phyloP scores from a whole-genome alignment of 2,888 invertebrate species.

The Bombyx huttoni region DNA sequence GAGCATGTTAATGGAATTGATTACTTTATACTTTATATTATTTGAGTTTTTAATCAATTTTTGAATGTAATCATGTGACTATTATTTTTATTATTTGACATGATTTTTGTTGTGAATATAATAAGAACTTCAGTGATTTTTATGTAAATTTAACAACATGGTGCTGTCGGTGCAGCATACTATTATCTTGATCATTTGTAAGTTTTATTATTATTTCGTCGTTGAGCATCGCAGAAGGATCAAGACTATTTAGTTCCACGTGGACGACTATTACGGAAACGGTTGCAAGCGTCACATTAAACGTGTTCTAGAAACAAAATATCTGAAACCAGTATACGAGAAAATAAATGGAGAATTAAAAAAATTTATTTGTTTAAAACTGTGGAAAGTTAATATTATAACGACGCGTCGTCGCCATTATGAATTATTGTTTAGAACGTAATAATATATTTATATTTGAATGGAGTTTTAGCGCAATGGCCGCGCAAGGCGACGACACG shows the following conservation, averaged over 20 bases:
- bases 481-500: conserved; percentile 53
- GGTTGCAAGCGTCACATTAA: conserved; percentile 52
- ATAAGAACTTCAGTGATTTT: conserved; percentile 10
- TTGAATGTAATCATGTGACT: conserved; percentile 4
- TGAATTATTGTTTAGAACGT: conserved; percentile 11
- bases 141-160: conserved; percentile 20
- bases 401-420: conserved; percentile 32
- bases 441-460: conserved; percentile 4
- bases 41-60: conserved; percentile 6
- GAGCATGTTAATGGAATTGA: conserved; percentile 25
- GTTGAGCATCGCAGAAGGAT: conserved; percentile 19
- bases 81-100: not conserved
- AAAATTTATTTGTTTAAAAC: conserved; percentile 38
- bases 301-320: conserved; percentile 67
- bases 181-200: conserved; percentile 36
- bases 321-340: conserved; percentile 72
- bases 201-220: conserved; percentile 23
- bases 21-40: conserved; percentile 6
- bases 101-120: conserved; percentile 1
- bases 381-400: conserved; percentile 37
- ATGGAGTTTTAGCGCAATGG: conserved; percentile 19
- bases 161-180: conserved; percentile 56
- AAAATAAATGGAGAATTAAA: conserved; percentile 36
- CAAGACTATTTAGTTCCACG: conserved; percentile 27
- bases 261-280: conserved; percentile 39